These are phyloP conservation scores for Aegypius monachus DNA, from an alignment of 2,113 vertebrate genomes.

Conservation along the genomic window DNA sequence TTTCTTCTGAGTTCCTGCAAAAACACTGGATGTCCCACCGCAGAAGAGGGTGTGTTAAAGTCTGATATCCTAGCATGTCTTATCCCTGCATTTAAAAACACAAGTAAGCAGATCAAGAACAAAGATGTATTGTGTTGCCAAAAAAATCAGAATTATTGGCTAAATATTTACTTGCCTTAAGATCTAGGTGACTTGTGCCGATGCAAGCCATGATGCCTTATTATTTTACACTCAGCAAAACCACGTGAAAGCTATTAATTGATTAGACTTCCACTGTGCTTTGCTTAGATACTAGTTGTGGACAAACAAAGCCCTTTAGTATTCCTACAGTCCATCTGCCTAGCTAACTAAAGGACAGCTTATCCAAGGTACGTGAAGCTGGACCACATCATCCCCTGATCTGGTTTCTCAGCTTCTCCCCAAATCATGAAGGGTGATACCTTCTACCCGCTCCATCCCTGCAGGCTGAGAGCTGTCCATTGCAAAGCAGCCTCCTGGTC, in stretches of 20 bases:
- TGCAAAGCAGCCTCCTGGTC: background rate
- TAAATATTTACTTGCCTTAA: constrained; percentile 40
- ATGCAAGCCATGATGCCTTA: background rate
- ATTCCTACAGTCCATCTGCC: background rate
- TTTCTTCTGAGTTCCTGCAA: background rate
- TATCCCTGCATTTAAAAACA: background rate
- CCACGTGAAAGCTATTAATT: background rate
- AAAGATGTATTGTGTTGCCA: background rate
- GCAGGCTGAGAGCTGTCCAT: background rate
- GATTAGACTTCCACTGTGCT: background rate
- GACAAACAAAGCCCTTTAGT: background rate
- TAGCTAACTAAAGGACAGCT: background rate
- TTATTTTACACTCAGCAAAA: background rate
- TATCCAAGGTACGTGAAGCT: background rate
- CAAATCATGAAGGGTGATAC: accelerated
- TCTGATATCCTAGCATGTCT: background rate
- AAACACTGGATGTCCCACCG: background rate
- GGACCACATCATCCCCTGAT: background rate
- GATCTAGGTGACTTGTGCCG: background rate
- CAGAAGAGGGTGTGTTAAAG: background rate
- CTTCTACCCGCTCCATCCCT: background rate
- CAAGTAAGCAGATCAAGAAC: background rate
- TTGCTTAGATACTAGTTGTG: background rate
- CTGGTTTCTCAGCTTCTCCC: background rate
- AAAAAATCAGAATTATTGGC: background rate